phyloP scores from a whole-genome alignment of 2,888 invertebrate genomes.

The Drosophila eohydei region DNA sequence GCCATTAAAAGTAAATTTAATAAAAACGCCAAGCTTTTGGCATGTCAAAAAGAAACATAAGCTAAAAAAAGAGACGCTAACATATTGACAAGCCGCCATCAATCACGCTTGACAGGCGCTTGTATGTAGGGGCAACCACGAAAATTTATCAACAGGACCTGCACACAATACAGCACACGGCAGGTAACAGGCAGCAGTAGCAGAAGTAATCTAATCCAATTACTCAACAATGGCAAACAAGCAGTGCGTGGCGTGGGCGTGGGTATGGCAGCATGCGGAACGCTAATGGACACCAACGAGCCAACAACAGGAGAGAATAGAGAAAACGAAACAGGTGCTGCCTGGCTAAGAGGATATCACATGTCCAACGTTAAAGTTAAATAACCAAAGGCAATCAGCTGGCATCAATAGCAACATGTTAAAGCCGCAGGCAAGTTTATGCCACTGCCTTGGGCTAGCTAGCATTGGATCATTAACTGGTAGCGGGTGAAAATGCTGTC shows the following conservation, averaged over 20 bases:
- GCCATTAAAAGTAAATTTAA: conserved; percentile 74
- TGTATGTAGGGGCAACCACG: conserved; percentile 31
- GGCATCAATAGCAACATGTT: conserved; percentile 56
- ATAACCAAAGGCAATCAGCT: conserved; percentile 73
- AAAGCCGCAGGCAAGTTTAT: conserved; percentile 28
- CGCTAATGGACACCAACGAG: conserved; percentile 64
- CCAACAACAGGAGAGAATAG: conserved; percentile 8
- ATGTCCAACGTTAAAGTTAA: conserved; percentile 73
- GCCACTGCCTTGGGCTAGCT: background rate
- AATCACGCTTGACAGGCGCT: conserved; percentile 70
- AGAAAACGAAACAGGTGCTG: conserved; percentile 1
- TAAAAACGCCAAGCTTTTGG: conserved; percentile 35
- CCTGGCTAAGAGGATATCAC: conserved; percentile 50
- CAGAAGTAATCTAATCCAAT: conserved; percentile 80
- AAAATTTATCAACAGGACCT: conserved; percentile 55
- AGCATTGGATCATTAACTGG: conserved; percentile 69
- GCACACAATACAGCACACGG: conserved; percentile 4
- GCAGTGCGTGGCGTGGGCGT: conserved; percentile 16
- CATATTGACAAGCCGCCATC: conserved; percentile 76
- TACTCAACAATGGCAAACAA: conserved; percentile 80
- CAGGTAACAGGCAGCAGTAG: conserved; percentile 38
- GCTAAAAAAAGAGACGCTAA: conserved; percentile 32
- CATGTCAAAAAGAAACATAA: conserved; percentile 22
- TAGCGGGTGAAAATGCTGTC: conserved; percentile 60
- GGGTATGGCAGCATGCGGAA: conserved; percentile 34